Conservation (phyloP, 2,113 vertebrate genomes). For the Panurus biarmicus region DNA sequence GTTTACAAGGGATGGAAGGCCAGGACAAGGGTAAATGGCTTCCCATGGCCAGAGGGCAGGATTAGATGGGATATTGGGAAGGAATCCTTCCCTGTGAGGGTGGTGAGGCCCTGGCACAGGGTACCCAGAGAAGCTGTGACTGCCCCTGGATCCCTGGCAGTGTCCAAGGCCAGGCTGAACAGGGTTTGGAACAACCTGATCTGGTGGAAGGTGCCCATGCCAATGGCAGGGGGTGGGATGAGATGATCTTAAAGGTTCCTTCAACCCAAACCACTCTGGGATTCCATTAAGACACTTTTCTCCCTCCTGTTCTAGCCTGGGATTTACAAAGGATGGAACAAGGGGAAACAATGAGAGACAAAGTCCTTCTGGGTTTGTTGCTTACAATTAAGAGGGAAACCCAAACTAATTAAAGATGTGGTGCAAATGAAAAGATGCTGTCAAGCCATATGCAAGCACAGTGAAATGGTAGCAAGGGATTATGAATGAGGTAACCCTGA, state of each 20-base stretch:
- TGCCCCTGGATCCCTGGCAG: neutral
- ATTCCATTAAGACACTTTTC: neutral
- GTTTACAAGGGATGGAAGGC: neutral
- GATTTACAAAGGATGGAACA: neutral
- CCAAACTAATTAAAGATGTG: neutral
- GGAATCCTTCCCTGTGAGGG: fast-evolving
- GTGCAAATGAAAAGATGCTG: neutral
- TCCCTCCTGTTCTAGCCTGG: neutral
- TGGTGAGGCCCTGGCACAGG: neutral
- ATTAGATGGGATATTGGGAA: neutral
- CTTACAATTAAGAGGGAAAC: neutral
- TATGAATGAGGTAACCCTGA: neutral
- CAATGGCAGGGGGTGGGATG: neutral
- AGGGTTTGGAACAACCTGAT: fast-evolving
- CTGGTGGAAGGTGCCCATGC: fast-evolving
- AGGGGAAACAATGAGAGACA: neutral
- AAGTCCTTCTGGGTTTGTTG: neutral
- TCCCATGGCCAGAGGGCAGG: neutral
- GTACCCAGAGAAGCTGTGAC: neutral
- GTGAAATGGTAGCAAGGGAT: neutral
- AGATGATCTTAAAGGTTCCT: neutral
- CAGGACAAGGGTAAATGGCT: neutral
- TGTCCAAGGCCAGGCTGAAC: fast-evolving
- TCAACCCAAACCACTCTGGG: neutral
- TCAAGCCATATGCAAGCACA: neutral